Evolutionary conservation across 2,113 vertebrate species (phyloP).

Genomic region (Albula goreensis): DNA sequence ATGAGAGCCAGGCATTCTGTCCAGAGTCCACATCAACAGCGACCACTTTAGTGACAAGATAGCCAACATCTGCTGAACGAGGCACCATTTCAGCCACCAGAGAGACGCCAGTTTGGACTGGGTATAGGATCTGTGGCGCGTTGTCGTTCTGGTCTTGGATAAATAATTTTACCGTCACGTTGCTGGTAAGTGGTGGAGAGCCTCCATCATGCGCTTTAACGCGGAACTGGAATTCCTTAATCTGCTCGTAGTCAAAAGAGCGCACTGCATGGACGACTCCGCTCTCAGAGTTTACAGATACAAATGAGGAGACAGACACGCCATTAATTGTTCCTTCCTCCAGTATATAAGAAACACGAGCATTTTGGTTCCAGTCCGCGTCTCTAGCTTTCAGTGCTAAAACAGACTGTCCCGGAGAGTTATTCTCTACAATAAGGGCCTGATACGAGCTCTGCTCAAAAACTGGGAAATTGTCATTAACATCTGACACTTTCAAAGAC

Average conservation of each 20-base stretch:
- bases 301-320: background rate
- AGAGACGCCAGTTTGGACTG: conserved; percentile 16
- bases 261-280: conserved; percentile 21
- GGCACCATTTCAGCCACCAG: conserved; percentile 34
- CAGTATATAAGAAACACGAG: background rate
- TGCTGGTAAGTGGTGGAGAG: conserved; percentile 30
- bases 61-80: conserved; percentile 36
- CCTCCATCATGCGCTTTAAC: conserved; percentile 50
- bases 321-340: background rate
- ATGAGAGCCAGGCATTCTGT: conserved; percentile 34
- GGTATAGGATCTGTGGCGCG: background rate
- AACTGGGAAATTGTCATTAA: conserved; percentile 47
- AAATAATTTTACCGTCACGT: conserved; percentile 13
- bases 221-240: conserved; percentile 55
- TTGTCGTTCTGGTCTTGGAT: conserved; percentile 21
- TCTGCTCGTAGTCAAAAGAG: conserved; percentile 43
- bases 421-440: conserved; percentile 41
- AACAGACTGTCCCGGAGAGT: conserved; percentile 31
- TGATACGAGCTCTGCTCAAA: conserved; percentile 44
- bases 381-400: background rate
- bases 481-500: conserved; percentile 42
- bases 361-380: background rate
- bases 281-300: conserved; percentile 12
- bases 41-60: conserved; percentile 38
- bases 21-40: conserved; percentile 36